Evolutionary conservation across 1,140 invertebrate genomes (phyloP), one percentile per base, ranked within the genome.

Genomic region (Heliconius congener): DNA sequence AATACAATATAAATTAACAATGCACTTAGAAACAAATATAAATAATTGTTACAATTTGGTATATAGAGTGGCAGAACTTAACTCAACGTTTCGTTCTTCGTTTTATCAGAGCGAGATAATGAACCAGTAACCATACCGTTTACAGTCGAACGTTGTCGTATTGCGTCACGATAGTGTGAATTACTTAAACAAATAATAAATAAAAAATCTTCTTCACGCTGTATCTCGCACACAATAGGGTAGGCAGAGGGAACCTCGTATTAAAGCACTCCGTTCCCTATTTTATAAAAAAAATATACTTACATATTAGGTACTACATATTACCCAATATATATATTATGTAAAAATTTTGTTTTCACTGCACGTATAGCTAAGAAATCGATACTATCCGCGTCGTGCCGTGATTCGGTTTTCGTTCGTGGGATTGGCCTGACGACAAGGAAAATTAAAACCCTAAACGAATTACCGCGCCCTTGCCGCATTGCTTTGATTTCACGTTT

Each of bases 391-490:
- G 76, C 79, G 78, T 80, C 76, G 78, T 50, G 79, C 27, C 46
- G 52, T 83, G 79, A 83, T 83, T 81, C 79, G 76, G 81, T 81
- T 83, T 83, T 79, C 79, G 30, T 27, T 76, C 73, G 78, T 76
- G 81, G 82, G 82, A 81, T 83, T 81, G 82, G 73, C 71, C 70
- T 74, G 82, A 78, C 77, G 77, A 79, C 74, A 83, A 79, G 74
- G 76, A 79, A 83, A 83, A 83, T 81, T 81, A 83, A 81, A 83
- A 79, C 77, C 77, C 73, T 83, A 75, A 83, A 79, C 74, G 75
- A 77, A 81, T 83, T 78, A 77, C 76, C 30, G 27, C 60, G 46
- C 70, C 60, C 75, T 37, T 50, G 60, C 76, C 76, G 19, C 27
- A 71, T 37, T 52, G 46, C 76, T 77, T 71, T 71, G 39, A 72